Evolutionary conservation across 2,888 invertebrate species (phyloP).

Genomic region (Heliconius ethilla): DNA sequence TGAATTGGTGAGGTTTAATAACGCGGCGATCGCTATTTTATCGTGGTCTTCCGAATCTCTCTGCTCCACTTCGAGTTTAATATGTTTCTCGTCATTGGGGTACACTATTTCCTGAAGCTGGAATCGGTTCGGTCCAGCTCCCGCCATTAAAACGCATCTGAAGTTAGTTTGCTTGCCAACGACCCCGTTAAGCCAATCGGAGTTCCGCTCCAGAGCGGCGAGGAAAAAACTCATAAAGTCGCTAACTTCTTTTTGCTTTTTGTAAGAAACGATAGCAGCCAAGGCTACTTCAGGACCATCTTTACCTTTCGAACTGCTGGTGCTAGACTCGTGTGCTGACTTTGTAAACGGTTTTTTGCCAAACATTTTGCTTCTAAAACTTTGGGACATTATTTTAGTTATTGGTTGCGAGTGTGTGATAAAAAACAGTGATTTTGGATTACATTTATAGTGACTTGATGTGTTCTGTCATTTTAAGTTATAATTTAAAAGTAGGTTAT

Average conservation of each 20-base stretch:
- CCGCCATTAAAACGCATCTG: constrained; percentile 68
- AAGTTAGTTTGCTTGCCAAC: constrained; percentile 66
- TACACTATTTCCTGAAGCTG: constrained; percentile 72
- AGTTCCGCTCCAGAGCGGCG: constrained; percentile 65
- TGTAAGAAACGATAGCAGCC: constrained; percentile 70
- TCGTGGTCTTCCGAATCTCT: constrained; percentile 71
- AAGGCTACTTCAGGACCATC: constrained; percentile 67
- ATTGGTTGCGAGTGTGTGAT: constrained; percentile 53
- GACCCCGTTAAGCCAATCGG: constrained; percentile 66
- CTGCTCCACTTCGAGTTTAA: constrained; percentile 70
- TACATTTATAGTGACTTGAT: not conserved
- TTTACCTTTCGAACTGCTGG: constrained; percentile 47
- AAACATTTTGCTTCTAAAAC: constrained; percentile 46
- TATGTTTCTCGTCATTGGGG: constrained; percentile 58
- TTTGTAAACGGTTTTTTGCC: constrained; percentile 52
- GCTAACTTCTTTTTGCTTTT: constrained; percentile 67
- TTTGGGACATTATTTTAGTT: constrained; percentile 57
- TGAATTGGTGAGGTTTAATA: constrained; percentile 60
- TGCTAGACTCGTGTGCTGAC: constrained; percentile 50
- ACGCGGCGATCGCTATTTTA: constrained; percentile 70
- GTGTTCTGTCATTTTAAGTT: not conserved
- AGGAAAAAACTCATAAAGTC: constrained; percentile 71
- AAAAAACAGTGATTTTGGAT: constrained; percentile 63
- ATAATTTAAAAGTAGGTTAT: not conserved
- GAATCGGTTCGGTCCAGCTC: constrained; percentile 73